Conservation (phyloP, 2,113 vertebrate genomes). For the Mustela lutreola region DNA sequence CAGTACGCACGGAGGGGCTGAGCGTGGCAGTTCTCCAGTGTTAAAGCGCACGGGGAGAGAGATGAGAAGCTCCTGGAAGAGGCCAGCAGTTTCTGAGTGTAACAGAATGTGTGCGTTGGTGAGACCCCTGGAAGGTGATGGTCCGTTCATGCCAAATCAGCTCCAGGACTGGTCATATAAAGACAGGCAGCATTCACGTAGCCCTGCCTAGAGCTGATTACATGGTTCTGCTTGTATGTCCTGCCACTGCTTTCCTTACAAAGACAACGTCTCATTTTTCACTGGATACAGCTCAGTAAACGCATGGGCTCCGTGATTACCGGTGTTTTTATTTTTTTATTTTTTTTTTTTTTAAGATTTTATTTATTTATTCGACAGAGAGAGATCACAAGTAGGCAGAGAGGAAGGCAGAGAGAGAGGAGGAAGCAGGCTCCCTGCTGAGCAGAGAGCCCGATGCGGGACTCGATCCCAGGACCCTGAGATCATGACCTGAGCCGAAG, state of each 20-base stretch:
- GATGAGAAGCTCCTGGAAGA: too few relatives aligned
- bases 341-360: not conserved
- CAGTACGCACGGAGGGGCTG: not conserved
- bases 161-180: not conserved
- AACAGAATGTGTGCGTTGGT: not conserved
- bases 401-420: too few relatives aligned
- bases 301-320: not conserved
- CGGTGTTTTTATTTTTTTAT: not conserved
- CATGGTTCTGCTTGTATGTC: not conserved
- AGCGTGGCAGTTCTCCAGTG: not conserved
- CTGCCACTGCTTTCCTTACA: not conserved
- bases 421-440: too few relatives aligned
- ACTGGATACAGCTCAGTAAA: not conserved
- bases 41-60: not conserved
- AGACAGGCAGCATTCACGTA: not conserved
- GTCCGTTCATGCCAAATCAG: not conserved
- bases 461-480: too few relatives aligned
- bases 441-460: too few relatives aligned
- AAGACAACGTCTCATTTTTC: not conserved
- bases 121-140: not conserved
- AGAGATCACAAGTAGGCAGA: too few relatives aligned
- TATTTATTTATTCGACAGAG: too few relatives aligned
- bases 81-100: not conserved
- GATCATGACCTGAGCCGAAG: too few relatives aligned
- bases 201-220: not conserved